Evolutionary conservation across 1,140 invertebrate species (phyloP), one percentile per base, ranked within the genome.

Genomic region (Cephus cinctus): DNA sequence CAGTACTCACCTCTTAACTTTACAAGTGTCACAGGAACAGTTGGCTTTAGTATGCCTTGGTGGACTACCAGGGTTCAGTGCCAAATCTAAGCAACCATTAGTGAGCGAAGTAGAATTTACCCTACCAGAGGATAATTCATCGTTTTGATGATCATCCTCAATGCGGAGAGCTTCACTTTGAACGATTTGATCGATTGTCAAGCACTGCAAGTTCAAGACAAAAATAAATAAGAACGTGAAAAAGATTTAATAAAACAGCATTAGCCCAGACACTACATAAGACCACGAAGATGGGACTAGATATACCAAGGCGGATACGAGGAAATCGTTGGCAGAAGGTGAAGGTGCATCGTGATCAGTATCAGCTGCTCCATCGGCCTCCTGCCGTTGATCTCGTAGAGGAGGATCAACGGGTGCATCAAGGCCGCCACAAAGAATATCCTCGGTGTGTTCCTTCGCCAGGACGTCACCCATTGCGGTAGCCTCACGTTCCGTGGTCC

Each of bases 1-100:
- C n/a, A n/a, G n/a, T n/a, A n/a, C n/a, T n/a, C n/a, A 75, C 72
- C 69, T 69, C 42, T 67, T 61, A 23, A 57, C 50, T 55, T 66
- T 71, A 25, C 62, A 72, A 6, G 51, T 54, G 30, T 73, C 61
- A 51, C 67, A 71, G 2, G 54, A 49, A 31, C 69, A 70, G 18
- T 52, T 34, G 9, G 63, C 60, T 43, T 57, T 54, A 19, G 35
- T 51, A 8, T 47, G 41, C 16, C 12, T 40, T 3, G 40, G 49
- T 3, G 41, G 21, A 47, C 11, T 53, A 8, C 57, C 39, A 5
- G 19, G 39, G 9, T 19, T 41, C 9, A 41, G 8, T 20, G 14
- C 14, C 39, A 22, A 19, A 22, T 22, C 22, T 3, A 6, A 9
- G 11, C 9, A 9, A n/a, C 14, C 39, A 11, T 25, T 20, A 4